Base-by-base conservation (phyloP, 2,888 invertebrate genomes). In the Ferrisia virgata region DNA sequence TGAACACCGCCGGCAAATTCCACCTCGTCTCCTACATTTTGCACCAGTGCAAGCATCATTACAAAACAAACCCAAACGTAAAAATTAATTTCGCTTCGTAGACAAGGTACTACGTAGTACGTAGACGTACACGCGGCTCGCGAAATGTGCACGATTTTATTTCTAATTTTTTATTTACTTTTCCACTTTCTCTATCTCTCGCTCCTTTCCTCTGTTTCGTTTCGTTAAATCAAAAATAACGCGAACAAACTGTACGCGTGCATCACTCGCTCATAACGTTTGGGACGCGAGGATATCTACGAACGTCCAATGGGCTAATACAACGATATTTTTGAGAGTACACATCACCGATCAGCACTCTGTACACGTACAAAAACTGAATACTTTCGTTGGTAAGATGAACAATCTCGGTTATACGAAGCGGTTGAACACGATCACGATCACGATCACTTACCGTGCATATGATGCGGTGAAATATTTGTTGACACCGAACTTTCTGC, bases 401-500 rank as follows among this genome's bases (percentile, higher is more conserved):
- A n/a, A n/a, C n/a, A n/a, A n/a, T n/a, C n/a, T n/a, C n/a, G n/a
- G n/a, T n/a, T n/a, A n/a, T n/a, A n/a, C n/a, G n/a, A n/a, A n/a
- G n/a, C n/a, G n/a, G n/a, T n/a, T n/a, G n/a, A n/a, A n/a, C 33
- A 78, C 22, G 22, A 43, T 53, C 8, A 81, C n/a, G 64, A 33
- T n/a, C n/a, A 36, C 31, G 25, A n/a, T 4, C n/a, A 2, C 8
- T 84, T 80, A 85, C 85, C 85, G 18, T 69, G 86, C 88, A 88
- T 87, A 87, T 85, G 87, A 86, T 85, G 72, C 15, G 69, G 33
- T 13, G 39, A 40, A 18, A 28, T 0, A 40, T 33, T 72, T 18
- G 28, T 28, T 13, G 83, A 31, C 84, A 86, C 86, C 80, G 86
- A 84, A 39, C 85, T 86, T 64, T 88, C 88, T 84, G 87, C 87